A percentile compares a stretch with the other conserved stretches of the same genome.
Conservation (phyloP, 2,113 vertebrate genomes). For the Paedocypris sp. region DNA sequence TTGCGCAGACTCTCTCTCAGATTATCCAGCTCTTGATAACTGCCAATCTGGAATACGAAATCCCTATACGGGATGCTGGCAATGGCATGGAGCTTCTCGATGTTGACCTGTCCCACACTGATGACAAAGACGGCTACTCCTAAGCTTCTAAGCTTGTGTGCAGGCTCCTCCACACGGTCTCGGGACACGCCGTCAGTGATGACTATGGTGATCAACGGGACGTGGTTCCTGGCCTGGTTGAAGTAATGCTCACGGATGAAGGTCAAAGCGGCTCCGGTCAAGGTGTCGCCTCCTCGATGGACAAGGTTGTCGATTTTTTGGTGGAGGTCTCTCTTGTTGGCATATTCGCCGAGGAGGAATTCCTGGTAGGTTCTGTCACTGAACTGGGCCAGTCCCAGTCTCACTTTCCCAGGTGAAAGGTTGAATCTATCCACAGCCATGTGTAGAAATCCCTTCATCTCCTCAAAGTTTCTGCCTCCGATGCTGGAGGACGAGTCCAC, state of each 20-base stretch:
- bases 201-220: constrained; percentile 66
- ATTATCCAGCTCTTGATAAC: constrained; percentile 50
- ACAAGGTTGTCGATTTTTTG: constrained; percentile 45
- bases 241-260: constrained; percentile 57
- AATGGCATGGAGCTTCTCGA: constrained; percentile 46
- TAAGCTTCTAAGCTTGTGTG: constrained; percentile 47
- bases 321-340: constrained; percentile 51
- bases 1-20: constrained; percentile 48
- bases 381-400: constrained; percentile 65
- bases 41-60: constrained; percentile 51
- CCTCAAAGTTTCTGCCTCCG: constrained; percentile 51
- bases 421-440: constrained; percentile 53
- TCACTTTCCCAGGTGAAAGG: constrained; percentile 54
- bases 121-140: constrained; percentile 62
- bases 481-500: constrained; percentile 68
- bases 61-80: constrained; percentile 59
- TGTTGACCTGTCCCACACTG: constrained; percentile 51
- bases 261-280: constrained; percentile 58
- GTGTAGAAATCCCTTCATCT: constrained; percentile 56
- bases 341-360: constrained; percentile 60
- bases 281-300: constrained; percentile 51
- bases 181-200: constrained; percentile 65
- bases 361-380: constrained; percentile 47
- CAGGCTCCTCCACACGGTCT: constrained; percentile 48
- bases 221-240: constrained; percentile 40